These are phyloP conservation scores for Eriosoma lanigerum DNA, from an alignment of 1,140 invertebrate genomes.

Conservation along the genomic window DNA sequence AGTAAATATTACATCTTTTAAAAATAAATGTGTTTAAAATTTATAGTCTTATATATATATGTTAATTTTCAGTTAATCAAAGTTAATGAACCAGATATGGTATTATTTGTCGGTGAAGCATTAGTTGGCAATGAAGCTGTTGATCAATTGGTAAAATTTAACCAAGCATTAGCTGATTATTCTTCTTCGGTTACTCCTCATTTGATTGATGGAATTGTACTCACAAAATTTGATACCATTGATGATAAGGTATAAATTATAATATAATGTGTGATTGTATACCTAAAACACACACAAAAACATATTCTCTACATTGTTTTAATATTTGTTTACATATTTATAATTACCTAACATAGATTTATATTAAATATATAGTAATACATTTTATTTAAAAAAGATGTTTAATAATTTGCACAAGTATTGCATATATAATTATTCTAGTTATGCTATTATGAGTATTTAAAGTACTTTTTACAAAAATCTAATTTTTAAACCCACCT, in stretches of 20 bases:
- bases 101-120: slow-evolving; percentile 98
- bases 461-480: too few relatives aligned
- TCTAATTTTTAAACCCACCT: too few relatives aligned
- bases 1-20: slow-evolving; percentile 58
- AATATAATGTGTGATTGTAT: too few relatives aligned
- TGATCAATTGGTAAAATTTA: slow-evolving; percentile 98
- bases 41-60: neutral
- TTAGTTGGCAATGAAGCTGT: slow-evolving; percentile 99
- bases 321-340: too few relatives aligned
- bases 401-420: too few relatives aligned
- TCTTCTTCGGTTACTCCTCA: slow-evolving; percentile 81
- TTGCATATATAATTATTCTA: too few relatives aligned
- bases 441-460: too few relatives aligned
- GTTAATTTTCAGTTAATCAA: slow-evolving; percentile 65
- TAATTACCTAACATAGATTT: too few relatives aligned
- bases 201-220: slow-evolving; percentile 94
- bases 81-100: slow-evolving; percentile 93
- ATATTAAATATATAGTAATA: too few relatives aligned
- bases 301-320: too few relatives aligned
- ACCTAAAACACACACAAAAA: too few relatives aligned
- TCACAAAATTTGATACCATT: slow-evolving; percentile 99
- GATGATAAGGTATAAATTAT: slow-evolving; percentile 98
- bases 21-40: neutral
- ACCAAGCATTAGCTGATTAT: slow-evolving; percentile 91
- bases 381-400: too few relatives aligned